Evolutionary conservation across 2,797 vertebrate genomes (phyloP), one percentile per base, ranked within the genome.

Genomic region (Galagoides demidoff): DNA sequence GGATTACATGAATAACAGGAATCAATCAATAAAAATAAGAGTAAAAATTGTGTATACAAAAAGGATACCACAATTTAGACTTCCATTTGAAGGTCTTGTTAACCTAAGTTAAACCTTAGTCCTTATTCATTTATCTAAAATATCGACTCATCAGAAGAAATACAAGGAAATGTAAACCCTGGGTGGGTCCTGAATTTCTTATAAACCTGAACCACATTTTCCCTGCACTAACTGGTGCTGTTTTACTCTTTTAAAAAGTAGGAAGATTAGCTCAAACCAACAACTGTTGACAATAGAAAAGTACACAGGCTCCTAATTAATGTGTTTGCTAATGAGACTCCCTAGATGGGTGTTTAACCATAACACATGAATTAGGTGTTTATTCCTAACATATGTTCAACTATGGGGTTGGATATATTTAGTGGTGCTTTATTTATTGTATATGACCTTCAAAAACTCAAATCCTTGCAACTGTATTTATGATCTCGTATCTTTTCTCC

Each of bases 241-340:
- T 85, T 77, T 94, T 84, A 37, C 16, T 57, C 59, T 70, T 70
- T 68, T 74, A 57, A 81, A 91, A 84, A 25, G 55, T 90, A 84
- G 90, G 84, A 17, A 92, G 94, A 71, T 86, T 81, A 96, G 61
- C 76, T 95, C 71, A 96, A 70, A 82, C 84, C 91, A 97, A 96
- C 73, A 96, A 90, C 25, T 91, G 92, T 95, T 95, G 82, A 96
- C 92, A 84, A 90, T 70, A 78, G 90, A 63, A 95, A 93, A 96
- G 76, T 73, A 95, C 97, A 95, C 79, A 92, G 39, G 45, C 68
- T 78, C 92, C 92, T 97, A 96, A 97, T 96, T 96, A 96, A 96
- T 64, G 49, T 70, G 34, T 89, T 96, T 89, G 78, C 83, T 97
- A 95, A 95, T 95, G 91, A 95, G 78, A 84, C 89, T 95, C 86